Percentiles rank a stretch among this genome's conserved stretches.
Evolutionary conservation across 2,888 invertebrate species (phyloP).

Genomic region (Chelonus formosanus): DNA sequence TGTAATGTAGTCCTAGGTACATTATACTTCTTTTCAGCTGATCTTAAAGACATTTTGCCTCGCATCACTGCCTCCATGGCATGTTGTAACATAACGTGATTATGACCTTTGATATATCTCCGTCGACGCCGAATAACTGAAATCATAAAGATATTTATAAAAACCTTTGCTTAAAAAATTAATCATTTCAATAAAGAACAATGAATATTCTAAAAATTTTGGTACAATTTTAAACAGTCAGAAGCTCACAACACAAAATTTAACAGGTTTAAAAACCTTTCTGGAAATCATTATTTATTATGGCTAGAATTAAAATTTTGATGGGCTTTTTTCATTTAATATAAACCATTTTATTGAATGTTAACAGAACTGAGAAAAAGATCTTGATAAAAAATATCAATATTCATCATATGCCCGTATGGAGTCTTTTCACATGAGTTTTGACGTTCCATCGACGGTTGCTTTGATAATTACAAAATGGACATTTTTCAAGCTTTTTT

Average conservation of each 20-base stretch:
- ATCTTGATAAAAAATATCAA: conserved; percentile 2
- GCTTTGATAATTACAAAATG: not conserved
- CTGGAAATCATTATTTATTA: too few species aligned
- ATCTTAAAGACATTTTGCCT: conserved; percentile 55
- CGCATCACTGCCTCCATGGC: conserved; percentile 51
- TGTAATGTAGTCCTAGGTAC: conserved; percentile 54
- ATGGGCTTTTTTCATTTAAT: too few species aligned
- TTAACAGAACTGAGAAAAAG: conserved; percentile 7
- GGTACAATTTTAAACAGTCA: too few species aligned
- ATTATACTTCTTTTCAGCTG: conserved; percentile 48
- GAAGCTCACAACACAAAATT: too few species aligned
- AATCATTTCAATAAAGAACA: not conserved
- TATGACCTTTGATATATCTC: conserved; percentile 29
- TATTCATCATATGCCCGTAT: not conserved
- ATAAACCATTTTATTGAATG: not conserved
- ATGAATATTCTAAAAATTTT: too few species aligned
- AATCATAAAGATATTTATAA: conserved; percentile 24
- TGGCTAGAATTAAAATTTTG: too few species aligned
- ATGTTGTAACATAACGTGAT: conserved; percentile 33
- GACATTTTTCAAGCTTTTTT: not conserved
- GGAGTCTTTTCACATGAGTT: conserved; percentile 2
- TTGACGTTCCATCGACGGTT: conserved; percentile 3
- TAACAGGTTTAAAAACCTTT: too few species aligned
- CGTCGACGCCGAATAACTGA: conserved; percentile 20
- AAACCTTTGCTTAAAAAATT: not conserved